Conservation (phyloP, 2,888 invertebrate species). For the Endotricha flammealis region DNA sequence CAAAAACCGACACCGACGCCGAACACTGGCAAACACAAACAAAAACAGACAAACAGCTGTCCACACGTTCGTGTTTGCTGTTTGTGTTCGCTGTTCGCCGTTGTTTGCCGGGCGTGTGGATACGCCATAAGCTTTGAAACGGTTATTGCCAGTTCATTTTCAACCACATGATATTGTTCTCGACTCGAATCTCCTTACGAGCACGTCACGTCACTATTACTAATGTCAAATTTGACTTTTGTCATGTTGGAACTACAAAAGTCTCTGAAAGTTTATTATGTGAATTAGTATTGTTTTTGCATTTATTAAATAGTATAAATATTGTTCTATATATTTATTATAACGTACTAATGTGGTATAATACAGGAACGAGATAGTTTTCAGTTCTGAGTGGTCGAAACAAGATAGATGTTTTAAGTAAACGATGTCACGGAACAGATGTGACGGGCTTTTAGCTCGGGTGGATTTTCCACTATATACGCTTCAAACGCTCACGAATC, state of each 20-base stretch:
- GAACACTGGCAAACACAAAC: no score
- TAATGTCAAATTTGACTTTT: constrained; percentile 65
- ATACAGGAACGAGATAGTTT: constrained; percentile 37
- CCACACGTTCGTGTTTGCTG: no score
- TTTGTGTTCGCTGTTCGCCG: no score
- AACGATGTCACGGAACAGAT: constrained; percentile 69
- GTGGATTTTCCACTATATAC: constrained; percentile 97
- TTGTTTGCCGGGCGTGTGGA: no score
- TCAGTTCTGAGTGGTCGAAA: constrained; percentile 26
- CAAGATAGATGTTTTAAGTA: constrained; percentile 47
- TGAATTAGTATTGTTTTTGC: constrained; percentile 41
- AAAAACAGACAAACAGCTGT: no score
- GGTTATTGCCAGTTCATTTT: no score
- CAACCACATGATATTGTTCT: no score
- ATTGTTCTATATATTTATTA: constrained; percentile 33
- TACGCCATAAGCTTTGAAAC: no score
- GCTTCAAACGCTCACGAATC: constrained; percentile 91
- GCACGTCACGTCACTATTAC: no score
- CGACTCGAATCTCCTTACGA: no score
- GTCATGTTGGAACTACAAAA: constrained; percentile 74
- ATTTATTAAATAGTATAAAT: constrained; percentile 46
- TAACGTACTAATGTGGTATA: constrained; percentile 48
- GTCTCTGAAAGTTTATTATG: constrained; percentile 54
- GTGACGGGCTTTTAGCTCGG: constrained; percentile 88
- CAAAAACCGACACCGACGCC: no score